Evolutionary conservation across 2,888 invertebrate genomes (phyloP), one percentile per base, ranked within the genome.

Genomic region (Ectemnius cavifrons): DNA sequence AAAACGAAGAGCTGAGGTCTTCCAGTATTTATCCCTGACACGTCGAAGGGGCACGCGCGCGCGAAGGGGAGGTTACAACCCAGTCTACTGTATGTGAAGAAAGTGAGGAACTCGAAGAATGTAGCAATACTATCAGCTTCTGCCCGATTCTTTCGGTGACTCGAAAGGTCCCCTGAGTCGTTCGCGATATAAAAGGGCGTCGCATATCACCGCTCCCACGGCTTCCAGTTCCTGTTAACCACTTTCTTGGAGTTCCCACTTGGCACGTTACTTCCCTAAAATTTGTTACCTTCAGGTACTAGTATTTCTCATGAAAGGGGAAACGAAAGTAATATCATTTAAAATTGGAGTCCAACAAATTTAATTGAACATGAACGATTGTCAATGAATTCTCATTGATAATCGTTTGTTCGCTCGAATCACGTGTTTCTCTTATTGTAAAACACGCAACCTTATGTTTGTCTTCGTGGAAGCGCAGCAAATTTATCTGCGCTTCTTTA

Each of bases 11-110:
- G 61, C 58, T 28, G 60, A 67, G 20, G 27, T 61, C 58, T 68
- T 59, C 28, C 63, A 11, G 52, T 69, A 64, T 76, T 76, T 57
- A 70, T 70, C 52, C 61, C 56, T 65, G 57, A 63, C 49, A 67
- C 66, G 62, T 66, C 67, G 67, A 52, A 13, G 8, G 63, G 28
- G 27, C 14, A 20, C 45, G 20, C 59, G 59, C 20, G 28, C 49
- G 23, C 69, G 63, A 58, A 58, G 23, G 23, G 23, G 62, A 58
- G 47, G 46, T 5, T 71, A 74, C 37, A 8, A 37, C 8, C 37
- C 37, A 37, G 8, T 37, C 37, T 37, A 37, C 37, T 11, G 37
- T 37, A 37, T 57, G 60, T 71, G 65, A 77, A 37, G 56, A 73
- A 59, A 71, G 57, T 67, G 49, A 28, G 20, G 60, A 74, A 46